Evolutionary conservation across 2,113 vertebrate genomes (phyloP), one percentile per base, ranked within the genome.

Genomic region (Neopipo cinnamomea): DNA sequence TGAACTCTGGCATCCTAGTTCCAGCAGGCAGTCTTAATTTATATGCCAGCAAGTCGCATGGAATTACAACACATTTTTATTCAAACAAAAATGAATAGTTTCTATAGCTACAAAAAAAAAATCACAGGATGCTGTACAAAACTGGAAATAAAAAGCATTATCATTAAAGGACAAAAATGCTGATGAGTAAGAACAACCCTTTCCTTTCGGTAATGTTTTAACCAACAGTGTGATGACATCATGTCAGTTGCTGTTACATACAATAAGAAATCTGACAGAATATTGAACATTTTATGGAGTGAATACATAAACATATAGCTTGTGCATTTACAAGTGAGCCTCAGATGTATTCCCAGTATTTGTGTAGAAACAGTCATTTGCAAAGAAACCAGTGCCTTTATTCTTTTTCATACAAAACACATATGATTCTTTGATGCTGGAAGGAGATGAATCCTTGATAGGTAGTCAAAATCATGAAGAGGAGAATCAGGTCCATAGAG

Each of bases 1-100:
- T 18, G 6, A 86, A 59, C 53, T 61, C 66, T 87, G 52, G 52
- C 44, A 44, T 70, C 24, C 47, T 37, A 49, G 25, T 91, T 95
- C 59, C 70, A 84, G n/a, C 65, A 95, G 72, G 49, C 33, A 80
- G 33, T 55, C 35, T 94, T 92, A 93, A 96, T 96, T 95, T 92
- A 74, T 77, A 58, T 88, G 68, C 80, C 37, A 96, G 84, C 21
- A 94, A 82, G 67, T 89, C 0, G 0, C 31, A 50, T 65, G n/a
- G 74, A 70, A 87, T 93, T 92, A 47, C 44, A 83, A 71, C n/a
- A 44, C 14, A 52, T 35, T 70, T 92, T 79, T 88, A 93, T 86
- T 89, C 12, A 70, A 93, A 91, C 42, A 93, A 96, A 93, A 93
- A 85, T 61, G 77, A 93, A 59, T 72, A 70, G 91, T 95, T 95